phyloP scores from a whole-genome alignment of 2,888 invertebrate species.

The Nezara viridula region DNA sequence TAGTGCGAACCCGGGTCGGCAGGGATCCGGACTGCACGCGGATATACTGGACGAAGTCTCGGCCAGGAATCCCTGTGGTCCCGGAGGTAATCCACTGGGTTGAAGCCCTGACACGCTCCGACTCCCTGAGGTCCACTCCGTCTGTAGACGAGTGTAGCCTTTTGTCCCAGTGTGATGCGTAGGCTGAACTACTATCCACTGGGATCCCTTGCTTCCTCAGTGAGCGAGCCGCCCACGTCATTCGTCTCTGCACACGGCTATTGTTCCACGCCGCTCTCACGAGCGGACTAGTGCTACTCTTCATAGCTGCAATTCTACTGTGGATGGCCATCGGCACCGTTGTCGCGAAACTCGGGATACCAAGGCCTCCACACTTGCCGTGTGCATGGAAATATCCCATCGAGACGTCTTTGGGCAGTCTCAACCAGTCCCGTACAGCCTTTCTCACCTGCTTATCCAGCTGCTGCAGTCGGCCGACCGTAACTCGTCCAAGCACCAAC shows the following conservation, averaged over 20 bases:
- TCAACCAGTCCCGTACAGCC: background rate
- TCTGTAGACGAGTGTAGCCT: no score
- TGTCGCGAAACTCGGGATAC: background rate
- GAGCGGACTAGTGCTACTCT: background rate
- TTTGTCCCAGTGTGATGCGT: no score
- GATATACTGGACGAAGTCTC: background rate
- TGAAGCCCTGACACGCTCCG: background rate
- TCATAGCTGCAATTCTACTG: background rate
- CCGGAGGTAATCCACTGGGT: background rate
- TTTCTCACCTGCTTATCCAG: background rate
- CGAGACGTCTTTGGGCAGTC: background rate
- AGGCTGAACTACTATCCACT: background rate
- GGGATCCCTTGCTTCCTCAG: no score
- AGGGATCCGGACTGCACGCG: background rate
- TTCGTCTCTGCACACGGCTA: no score
- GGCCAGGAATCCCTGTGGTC: background rate
- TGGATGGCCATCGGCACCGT: background rate
- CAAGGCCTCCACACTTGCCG: background rate
- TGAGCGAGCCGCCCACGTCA: no score
- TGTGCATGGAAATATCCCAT: background rate
- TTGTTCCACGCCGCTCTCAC: no score
- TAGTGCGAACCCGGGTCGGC: background rate
- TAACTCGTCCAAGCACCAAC: background rate
- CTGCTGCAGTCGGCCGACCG: no score
- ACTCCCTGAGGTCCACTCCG: no score